phyloP scores from a whole-genome alignment of 2,113 vertebrate species.

The Centropristis striata region DNA sequence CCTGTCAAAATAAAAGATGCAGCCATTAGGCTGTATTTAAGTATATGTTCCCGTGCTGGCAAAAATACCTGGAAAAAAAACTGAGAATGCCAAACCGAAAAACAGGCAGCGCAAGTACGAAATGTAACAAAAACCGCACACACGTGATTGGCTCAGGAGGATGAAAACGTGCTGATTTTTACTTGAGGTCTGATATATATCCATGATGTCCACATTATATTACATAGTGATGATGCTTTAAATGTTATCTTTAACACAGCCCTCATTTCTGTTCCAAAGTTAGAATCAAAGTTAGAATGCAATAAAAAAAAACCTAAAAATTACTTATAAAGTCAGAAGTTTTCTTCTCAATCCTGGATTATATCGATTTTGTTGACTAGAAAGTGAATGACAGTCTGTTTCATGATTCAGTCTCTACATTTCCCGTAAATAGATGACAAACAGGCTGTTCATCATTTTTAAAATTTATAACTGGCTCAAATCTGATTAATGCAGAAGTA shows the following conservation, averaged over 20 bases:
- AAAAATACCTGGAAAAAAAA: conserved; percentile 67
- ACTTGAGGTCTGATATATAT: conserved; percentile 12
- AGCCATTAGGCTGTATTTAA: conserved; percentile 44
- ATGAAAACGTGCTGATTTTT: conserved; percentile 39
- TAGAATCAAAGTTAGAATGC: too few species aligned
- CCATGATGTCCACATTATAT: background rate
- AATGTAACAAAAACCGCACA: conserved; percentile 49
- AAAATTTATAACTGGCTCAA: background rate
- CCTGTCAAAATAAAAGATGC: conserved; percentile 61
- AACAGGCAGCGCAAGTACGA: conserved; percentile 7
- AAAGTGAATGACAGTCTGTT: background rate
- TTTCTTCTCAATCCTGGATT: too few species aligned
- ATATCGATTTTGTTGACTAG: background rate
- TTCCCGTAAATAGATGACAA: background rate
- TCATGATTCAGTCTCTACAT: too few species aligned
- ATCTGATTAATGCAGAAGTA: background rate
- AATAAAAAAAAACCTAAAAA: background rate
- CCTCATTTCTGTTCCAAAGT: background rate
- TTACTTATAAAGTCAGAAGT: background rate
- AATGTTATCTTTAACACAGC: background rate
- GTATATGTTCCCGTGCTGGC: conserved; percentile 51
- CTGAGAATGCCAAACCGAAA: conserved; percentile 42
- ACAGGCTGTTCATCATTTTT: background rate
- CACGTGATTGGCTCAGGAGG: conserved; percentile 2
- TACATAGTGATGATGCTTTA: background rate